Evolutionary conservation across 2,113 vertebrate genomes (phyloP).

Genomic region (Sorex araneus): DNA sequence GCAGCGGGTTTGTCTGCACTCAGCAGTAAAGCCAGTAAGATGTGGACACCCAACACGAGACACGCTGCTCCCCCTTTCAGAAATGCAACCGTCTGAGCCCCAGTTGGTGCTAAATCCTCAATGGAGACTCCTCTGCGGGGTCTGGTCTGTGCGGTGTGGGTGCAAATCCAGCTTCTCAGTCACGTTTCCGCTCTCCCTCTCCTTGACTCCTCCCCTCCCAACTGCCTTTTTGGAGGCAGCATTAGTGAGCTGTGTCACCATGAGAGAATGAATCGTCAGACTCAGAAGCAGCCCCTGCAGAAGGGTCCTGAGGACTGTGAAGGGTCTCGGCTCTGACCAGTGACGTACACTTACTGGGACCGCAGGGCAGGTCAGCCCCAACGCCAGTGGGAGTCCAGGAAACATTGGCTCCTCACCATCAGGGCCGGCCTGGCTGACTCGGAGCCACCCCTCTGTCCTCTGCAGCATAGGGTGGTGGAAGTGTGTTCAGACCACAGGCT

Average conservation of each 20-base stretch:
- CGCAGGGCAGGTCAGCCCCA: not conserved
- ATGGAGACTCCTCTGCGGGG: not conserved
- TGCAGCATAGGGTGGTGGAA: not conserved
- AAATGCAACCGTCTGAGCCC: not conserved
- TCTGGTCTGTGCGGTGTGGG: too few species aligned
- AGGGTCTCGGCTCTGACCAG: not conserved
- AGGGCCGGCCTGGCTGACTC: not conserved
- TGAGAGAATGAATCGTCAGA: not conserved
- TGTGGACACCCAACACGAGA: not conserved
- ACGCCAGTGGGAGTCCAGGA: not conserved
- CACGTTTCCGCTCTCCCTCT: not conserved
- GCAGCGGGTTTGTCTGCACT: not conserved
- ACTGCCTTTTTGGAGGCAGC: too few species aligned
- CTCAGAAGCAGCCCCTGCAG: too few species aligned
- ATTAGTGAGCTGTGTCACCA: not conserved
- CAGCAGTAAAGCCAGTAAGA: not conserved
- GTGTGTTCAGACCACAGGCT: not conserved
- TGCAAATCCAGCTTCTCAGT: not conserved
- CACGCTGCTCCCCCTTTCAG: not conserved
- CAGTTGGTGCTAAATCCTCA: rapidly evolving
- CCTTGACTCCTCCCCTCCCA: not conserved
- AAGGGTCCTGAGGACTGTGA: too few species aligned
- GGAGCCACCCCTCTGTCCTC: not conserved
- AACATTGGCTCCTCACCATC: too few species aligned
- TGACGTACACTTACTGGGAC: not conserved